Evolutionary conservation across 2,888 invertebrate species (phyloP).

Genomic region (Ariolimax columbianus): DNA sequence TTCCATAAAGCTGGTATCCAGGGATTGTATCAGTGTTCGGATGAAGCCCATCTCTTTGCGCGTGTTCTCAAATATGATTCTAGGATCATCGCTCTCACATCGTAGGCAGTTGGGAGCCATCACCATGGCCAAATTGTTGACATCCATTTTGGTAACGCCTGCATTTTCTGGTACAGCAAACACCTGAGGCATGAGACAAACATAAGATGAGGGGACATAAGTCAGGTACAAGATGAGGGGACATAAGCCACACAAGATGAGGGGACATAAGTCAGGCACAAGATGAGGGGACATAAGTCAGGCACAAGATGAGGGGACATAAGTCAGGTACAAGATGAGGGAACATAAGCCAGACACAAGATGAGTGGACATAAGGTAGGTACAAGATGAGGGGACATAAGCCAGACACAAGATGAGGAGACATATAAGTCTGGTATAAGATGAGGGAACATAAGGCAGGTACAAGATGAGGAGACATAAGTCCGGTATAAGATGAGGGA

Average conservation of each 20-base stretch:
- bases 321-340: not conserved
- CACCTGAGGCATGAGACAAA: conserved; percentile 82
- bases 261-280: not conserved
- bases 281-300: too few relatives aligned
- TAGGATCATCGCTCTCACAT: conserved; percentile 95
- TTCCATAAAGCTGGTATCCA: conserved; percentile 87
- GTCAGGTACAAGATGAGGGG: not conserved
- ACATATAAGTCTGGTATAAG: not conserved
- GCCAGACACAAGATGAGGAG: too few relatives aligned
- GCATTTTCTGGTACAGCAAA: conserved; percentile 96
- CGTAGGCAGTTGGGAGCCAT: conserved; percentile 98
- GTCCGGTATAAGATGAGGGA: not conserved
- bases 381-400: too few relatives aligned
- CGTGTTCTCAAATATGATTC: conserved; percentile 96
- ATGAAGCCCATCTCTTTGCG: conserved; percentile 99
- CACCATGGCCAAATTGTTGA: conserved; percentile 98
- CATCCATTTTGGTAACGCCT: conserved; percentile 97
- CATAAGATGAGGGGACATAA: not conserved
- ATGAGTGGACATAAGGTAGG: too few relatives aligned
- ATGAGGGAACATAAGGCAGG: too few relatives aligned
- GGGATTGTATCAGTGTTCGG: conserved; percentile 93
- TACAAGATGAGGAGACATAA: not conserved
- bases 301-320: not conserved
- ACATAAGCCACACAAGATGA: not conserved
- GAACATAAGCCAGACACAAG: not conserved